A percentile compares a stretch with the other conserved stretches of the same genome.
These are phyloP conservation scores for Sebastes nivosus DNA, from an alignment of 2,797 vertebrate genomes.

Conservation along the genomic window DNA sequence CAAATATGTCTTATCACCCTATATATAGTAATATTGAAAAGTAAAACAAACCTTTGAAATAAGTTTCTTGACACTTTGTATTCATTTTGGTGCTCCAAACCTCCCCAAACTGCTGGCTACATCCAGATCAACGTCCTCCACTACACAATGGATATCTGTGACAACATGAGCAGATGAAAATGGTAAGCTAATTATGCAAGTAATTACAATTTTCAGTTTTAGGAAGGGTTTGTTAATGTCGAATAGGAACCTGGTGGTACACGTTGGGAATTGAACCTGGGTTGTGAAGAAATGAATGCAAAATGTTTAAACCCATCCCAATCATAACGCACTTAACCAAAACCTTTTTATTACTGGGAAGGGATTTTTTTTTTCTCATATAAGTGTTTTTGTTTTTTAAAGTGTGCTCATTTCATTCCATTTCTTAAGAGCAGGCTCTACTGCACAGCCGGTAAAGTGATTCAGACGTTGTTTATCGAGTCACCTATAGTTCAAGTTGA, in stretches of 20 bases:
- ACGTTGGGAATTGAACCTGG: background rate
- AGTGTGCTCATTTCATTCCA: background rate
- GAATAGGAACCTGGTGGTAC: background rate
- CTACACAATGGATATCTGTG: background rate
- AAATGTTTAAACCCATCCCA: background rate
- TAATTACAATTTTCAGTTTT: background rate
- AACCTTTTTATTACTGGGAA: background rate
- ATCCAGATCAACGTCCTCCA: no score
- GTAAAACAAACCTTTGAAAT: background rate
- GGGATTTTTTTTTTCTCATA: background rate
- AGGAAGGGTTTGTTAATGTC: no score
- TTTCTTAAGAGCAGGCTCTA: background rate
- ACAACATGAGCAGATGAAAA: background rate
- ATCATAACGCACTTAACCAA: background rate
- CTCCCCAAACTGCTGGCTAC: background rate
- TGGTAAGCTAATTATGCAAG: background rate
- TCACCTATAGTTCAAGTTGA: background rate
- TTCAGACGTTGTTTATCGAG: slow-evolving; percentile 15
- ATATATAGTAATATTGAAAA: background rate
- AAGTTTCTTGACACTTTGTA: background rate
- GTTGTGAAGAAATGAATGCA: background rate
- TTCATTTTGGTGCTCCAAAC: no score
- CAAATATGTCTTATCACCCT: background rate
- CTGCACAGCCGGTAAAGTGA: background rate
- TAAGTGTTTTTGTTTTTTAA: background rate